A percentile compares a stretch with the other conserved stretches of the same genome.
Conservation (phyloP, 2,888 invertebrate genomes). For the Agelastica alni region DNA sequence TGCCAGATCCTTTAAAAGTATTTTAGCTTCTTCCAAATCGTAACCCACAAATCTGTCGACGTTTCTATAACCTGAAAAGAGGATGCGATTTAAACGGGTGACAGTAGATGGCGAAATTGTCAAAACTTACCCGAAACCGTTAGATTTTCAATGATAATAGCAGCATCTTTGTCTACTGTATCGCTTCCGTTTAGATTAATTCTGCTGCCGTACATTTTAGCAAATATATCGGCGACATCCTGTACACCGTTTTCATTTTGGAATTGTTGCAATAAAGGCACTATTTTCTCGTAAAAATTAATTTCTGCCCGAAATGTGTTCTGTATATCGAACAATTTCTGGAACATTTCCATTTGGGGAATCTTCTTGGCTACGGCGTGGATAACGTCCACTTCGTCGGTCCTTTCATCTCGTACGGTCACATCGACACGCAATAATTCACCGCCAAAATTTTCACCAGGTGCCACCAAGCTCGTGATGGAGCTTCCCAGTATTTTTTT, state of each 20-base stretch:
- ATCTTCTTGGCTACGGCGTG: slow-evolving; percentile 29
- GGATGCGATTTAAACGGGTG: no score
- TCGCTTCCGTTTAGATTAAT: slow-evolving; percentile 34
- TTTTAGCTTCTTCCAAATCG: slow-evolving; percentile 55
- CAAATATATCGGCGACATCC: slow-evolving; percentile 52
- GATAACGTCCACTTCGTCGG: not conserved
- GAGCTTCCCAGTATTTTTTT: no score
- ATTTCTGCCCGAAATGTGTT: slow-evolving; percentile 60
- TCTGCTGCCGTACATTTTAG: slow-evolving; percentile 40
- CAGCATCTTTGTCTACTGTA: slow-evolving; percentile 59
- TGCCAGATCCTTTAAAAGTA: slow-evolving; percentile 57
- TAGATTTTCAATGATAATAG: slow-evolving; percentile 60
- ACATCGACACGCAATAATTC: slow-evolving; percentile 8
- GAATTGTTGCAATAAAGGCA: slow-evolving; percentile 56
- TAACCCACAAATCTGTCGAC: slow-evolving; percentile 55
- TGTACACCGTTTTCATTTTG: slow-evolving; percentile 54
- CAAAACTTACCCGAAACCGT: slow-evolving; percentile 45
- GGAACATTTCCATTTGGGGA: slow-evolving; percentile 30
- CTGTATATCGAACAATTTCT: slow-evolving; percentile 58
- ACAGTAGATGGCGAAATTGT: no score
- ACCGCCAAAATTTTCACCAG: slow-evolving; percentile 13
- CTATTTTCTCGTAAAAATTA: slow-evolving; percentile 58
- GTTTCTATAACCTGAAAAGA: slow-evolving; percentile 52
- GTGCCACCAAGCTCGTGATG: not conserved
- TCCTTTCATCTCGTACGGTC: not conserved